Evolutionary conservation across 2,797 vertebrate genomes (phyloP).

Genomic region (Neoniphon sammara): DNA sequence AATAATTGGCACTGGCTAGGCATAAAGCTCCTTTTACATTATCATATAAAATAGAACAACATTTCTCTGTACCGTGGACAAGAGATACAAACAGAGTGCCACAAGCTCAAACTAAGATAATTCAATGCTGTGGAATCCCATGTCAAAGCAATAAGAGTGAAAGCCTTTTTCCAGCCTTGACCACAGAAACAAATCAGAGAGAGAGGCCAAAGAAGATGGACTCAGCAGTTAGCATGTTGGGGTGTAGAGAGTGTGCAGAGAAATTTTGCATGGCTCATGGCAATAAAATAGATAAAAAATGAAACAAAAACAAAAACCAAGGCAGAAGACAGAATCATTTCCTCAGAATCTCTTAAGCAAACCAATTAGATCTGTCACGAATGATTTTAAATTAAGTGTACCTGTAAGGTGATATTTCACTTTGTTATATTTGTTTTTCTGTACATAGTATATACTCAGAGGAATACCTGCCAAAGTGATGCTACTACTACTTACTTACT

Average conservation of each 20-base stretch:
- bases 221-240: slow-evolving; percentile 13
- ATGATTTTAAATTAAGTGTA: too few relatives aligned
- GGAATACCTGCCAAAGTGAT: background rate
- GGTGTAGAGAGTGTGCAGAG: slow-evolving; percentile 14
- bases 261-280: slow-evolving; percentile 52
- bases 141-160: slow-evolving; percentile 26
- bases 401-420: background rate
- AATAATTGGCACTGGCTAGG: slow-evolving; percentile 3
- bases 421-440: background rate
- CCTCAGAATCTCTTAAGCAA: background rate
- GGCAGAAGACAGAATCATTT: background rate
- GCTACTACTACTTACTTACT: background rate
- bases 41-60: slow-evolving; percentile 25
- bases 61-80: slow-evolving; percentile 15
- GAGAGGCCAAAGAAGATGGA: slow-evolving; percentile 29
- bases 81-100: background rate
- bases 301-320: slow-evolving; percentile 13
- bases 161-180: slow-evolving; percentile 24
- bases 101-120: slow-evolving; percentile 9
- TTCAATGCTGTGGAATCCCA: slow-evolving; percentile 6
- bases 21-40: slow-evolving; percentile 22
- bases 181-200: slow-evolving; percentile 23
- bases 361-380: background rate
- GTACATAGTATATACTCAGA: background rate
- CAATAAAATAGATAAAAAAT: background rate